Evolutionary conservation across 2,113 vertebrate species (phyloP), one percentile per base, ranked within the genome.

Genomic region (Bos taurus): DNA sequence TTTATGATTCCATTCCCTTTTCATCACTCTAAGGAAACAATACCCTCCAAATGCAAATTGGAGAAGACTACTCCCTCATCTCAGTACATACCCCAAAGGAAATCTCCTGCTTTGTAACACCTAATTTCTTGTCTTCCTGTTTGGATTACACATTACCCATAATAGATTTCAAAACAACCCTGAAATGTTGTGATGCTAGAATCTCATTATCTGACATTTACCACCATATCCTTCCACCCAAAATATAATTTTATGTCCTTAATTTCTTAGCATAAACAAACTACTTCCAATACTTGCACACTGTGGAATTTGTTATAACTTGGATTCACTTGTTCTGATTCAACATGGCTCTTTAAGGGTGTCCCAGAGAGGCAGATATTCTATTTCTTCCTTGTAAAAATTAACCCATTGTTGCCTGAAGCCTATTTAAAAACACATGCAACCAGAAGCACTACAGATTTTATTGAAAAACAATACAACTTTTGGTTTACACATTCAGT

Each of bases 171-270:
- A 97, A 96, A 98, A 92, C 93, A 92, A 85, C 43, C 62, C 91
- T 97, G 46, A 98, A 98, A 97, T 92, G 81, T 88, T 59, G 21
- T 91, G 46, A 94, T 91, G 97, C 88, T 92, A 94, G 54, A 95
- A 82, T 98, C 86, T 97, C 87, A 82, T 95, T 98, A 97, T 77
- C 86, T 98, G 97, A 26, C 90, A 96, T 67, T 89, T 96, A 48
- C 97, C 90, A 81, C 94, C 81, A 95, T 96, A 98, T 97, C 87
- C 59, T 98, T 26, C 64, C 6, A 78, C 7, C 52, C 19, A 19
- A 84, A 92, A 77, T 43, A 92, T 77, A 98, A 98, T 96, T 98
- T 94, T 90, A 93, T 48, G n/a, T 93, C 90, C 90, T 94, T 96
- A 50, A 16, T 96, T 98, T 97, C 96, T 88, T 64, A 89, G 62